These are phyloP conservation scores for human (Homo sapiens) DNA, from an alignment of 2,113 vertebrate genomes.

Conservation along the genomic window DNA sequence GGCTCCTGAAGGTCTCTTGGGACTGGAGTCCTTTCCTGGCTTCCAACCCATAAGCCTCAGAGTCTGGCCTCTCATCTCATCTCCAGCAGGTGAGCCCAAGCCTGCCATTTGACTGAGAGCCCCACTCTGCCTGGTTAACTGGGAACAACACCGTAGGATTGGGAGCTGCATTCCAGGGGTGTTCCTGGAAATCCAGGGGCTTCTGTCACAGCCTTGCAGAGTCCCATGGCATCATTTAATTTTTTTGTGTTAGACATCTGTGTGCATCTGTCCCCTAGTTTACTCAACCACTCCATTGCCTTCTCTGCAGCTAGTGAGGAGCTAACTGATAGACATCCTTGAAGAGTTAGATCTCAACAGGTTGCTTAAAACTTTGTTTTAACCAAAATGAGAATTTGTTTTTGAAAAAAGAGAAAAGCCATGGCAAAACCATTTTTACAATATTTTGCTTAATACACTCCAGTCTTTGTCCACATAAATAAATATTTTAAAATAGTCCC, in stretches of 20 bases:
- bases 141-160: neutral
- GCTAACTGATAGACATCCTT: neutral
- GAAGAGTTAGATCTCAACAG: neutral
- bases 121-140: neutral
- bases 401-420: neutral
- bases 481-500: neutral
- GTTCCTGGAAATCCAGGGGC: neutral
- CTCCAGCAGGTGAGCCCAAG: neutral
- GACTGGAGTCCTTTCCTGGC: neutral
- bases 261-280: neutral
- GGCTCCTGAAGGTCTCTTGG: neutral
- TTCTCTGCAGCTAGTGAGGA: neutral
- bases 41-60: neutral
- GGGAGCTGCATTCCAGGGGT: neutral
- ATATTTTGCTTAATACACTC: neutral
- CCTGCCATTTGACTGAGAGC: neutral
- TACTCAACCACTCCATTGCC: neutral
- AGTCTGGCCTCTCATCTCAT: neutral
- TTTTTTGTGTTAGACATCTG: neutral
- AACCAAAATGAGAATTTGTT: neutral
- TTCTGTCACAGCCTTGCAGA: fast-evolving
- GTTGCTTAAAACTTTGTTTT: neutral
- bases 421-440: neutral
- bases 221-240: neutral
- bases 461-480: neutral